Evolutionary conservation across 2,888 invertebrate genomes (phyloP), one percentile per base, ranked within the genome.

Genomic region (Apodemia mormo): DNA sequence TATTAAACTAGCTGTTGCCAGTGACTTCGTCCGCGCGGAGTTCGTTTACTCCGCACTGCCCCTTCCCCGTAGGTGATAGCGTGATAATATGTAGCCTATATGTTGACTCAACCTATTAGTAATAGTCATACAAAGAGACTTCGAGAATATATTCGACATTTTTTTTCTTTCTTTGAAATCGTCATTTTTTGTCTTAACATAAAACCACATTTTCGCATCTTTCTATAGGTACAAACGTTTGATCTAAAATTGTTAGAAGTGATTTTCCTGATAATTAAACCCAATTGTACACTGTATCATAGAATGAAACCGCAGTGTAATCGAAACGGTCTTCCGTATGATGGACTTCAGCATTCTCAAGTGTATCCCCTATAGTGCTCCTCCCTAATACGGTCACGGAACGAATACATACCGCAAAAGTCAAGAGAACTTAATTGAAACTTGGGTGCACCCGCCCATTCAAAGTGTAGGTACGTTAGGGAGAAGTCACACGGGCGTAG

Each of bases 361-460:
- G 58, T 61, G 33, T 61, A 61, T 58, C 12, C 12, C 58, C 30
- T 33, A 58, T 33, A 12, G 58, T 58, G 58, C 29, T 29, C 58
- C 58, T 33, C 58, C 58, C 6, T 61, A 33, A 61, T 56, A 56
- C 56, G 22, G 56, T 56, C 56, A 29, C 29, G 29, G 29, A 29
- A 56, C 56, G 56, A 61, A 61, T 29, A 56, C 56, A 58, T 58
- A 58, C 58, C 58, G 58, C 58, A 58, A 30, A 12, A 58, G 58
- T 58, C 58, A 58, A 58, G 58, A 58, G 58, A 58, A 58, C 58
- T 58, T 58, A 58, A 58, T 58, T 58, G 58, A 58, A 58, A 58
- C 58, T 58, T 29, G 9, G 56, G 56, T 56, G 22, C 56, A 29
- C 29, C 56, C 56, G 29, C 30, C 29, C 58, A 29, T 58, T 58